Conservation (phyloP, 1,140 invertebrate genomes). For the Trichonephila clavipes region DNA sequence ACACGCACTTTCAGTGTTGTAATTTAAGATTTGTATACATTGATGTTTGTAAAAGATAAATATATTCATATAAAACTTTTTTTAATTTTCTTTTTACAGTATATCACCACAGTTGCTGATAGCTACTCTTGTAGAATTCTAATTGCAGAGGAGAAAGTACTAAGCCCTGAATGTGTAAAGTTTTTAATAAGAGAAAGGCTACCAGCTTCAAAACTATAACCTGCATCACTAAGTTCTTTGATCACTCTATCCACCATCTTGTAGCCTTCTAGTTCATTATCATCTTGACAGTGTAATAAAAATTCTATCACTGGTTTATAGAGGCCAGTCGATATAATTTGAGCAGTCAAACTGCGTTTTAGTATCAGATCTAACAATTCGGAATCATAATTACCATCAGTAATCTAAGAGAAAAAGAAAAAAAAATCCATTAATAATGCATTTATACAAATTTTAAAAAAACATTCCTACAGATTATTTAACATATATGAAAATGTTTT, state of each 20-base stretch:
- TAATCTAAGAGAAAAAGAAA: conserved; percentile 31
- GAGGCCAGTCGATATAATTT: conserved; percentile 52
- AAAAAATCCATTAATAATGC: neutral
- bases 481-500: neutral
- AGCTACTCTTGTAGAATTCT: conserved; percentile 53
- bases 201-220: conserved; percentile 64
- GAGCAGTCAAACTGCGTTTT: conserved; percentile 8
- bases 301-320: conserved; percentile 72
- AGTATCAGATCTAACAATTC: conserved; percentile 69
- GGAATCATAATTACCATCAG: conserved; percentile 61
- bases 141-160: conserved; percentile 66
- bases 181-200: conserved; percentile 48
- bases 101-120: conserved; percentile 23
- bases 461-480: neutral
- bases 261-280: conserved; percentile 26
- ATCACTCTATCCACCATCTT: conserved; percentile 51
- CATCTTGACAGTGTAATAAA: conserved; percentile 68
- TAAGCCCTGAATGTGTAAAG: conserved; percentile 49
- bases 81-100: conserved; percentile 15
- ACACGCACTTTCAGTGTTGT: neutral
- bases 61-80: conserved; percentile 8
- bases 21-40: neutral
- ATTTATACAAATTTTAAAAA: too few species aligned
- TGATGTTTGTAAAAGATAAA: conserved; percentile 15
- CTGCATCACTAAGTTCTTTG: conserved; percentile 66